phyloP scores from a whole-genome alignment of 2,113 vertebrate genomes.

The Aplodontia rufa region DNA sequence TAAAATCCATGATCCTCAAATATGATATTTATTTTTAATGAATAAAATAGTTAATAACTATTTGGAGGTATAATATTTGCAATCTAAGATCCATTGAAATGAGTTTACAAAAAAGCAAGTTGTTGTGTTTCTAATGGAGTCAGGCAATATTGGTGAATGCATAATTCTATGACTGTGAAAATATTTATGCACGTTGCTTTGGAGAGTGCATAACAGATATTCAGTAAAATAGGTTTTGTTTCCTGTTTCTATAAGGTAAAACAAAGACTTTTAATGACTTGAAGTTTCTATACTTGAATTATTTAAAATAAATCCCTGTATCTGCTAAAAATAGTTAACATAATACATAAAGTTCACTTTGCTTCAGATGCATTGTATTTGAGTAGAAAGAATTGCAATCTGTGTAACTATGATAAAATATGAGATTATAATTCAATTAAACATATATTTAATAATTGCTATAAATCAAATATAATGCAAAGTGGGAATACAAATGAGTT shows the following conservation, averaged over 20 bases:
- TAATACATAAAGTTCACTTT: not conserved
- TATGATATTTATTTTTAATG: not conserved
- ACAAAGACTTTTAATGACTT: not conserved
- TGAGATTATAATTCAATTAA: not conserved
- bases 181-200: conserved; percentile 11
- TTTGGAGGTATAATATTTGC: not conserved
- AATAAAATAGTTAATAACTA: conserved; percentile 19
- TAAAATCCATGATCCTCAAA: conserved; percentile 34
- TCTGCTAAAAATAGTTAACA: not conserved
- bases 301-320: conserved; percentile 1
- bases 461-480: not conserved
- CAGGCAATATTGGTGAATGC: not conserved
- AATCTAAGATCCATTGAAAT: not conserved
- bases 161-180: not conserved
- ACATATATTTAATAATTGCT: not conserved
- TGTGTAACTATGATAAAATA: not conserved
- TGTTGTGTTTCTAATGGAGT: not conserved
- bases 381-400: not conserved
- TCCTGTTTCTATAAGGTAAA: not conserved
- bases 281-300: not conserved
- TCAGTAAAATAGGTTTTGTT: conserved; percentile 25
- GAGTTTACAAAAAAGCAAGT: not conserved
- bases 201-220: not conserved
- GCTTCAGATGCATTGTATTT: not conserved
- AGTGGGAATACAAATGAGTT: not conserved